Evolutionary conservation across 2,888 invertebrate genomes (phyloP), one percentile per base, ranked within the genome.

Genomic region (Stictocephala bisonia): DNA sequence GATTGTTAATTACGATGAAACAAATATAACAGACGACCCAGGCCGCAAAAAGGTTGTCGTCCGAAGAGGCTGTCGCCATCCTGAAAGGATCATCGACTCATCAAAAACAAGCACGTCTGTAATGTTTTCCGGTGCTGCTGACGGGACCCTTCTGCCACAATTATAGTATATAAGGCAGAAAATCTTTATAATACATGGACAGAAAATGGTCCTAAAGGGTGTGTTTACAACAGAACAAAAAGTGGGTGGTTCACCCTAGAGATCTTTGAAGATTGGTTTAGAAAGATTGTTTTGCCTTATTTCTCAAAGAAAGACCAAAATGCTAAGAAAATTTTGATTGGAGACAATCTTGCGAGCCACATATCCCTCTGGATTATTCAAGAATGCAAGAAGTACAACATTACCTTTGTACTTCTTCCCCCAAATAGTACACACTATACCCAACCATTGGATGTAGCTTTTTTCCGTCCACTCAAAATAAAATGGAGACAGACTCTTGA

Each of bases 1-100:
- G 67, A 78, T 81, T 7, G 76, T 78, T 40, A 82, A 82, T 44
- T 83, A 81, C 75, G 82, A 82, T 60, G 81, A 83, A 73, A 72
- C 72, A 11, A 72, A 72, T 51, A 67, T 66, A 15, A 72, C 72
- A 4, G 72, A 72, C 31, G 72, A 84, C 67, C 81, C 81, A 22
- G 81, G 80, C 0, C 74, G 58, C 22, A 80, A 79, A 74, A 78
- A 75, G 60, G 74, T 78, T 7, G 76, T 81, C 29, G 69, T 72
- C n/a, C 78, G 79, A 72, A 66, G 79, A 69, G 81, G 81, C 31
- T n/a, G 9, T 13, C 71, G 51, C n/a, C 68, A 51, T 24, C 68
- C 68, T n/a, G 68, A 51, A 20, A 4, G 68, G 7, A 68, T 68
- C n/a, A 26, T 68, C 24, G 68, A 68, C 18, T 50, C 29, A 6